Conservation (phyloP, 2,113 vertebrate genomes). For the Solenodon paradoxus region DNA sequence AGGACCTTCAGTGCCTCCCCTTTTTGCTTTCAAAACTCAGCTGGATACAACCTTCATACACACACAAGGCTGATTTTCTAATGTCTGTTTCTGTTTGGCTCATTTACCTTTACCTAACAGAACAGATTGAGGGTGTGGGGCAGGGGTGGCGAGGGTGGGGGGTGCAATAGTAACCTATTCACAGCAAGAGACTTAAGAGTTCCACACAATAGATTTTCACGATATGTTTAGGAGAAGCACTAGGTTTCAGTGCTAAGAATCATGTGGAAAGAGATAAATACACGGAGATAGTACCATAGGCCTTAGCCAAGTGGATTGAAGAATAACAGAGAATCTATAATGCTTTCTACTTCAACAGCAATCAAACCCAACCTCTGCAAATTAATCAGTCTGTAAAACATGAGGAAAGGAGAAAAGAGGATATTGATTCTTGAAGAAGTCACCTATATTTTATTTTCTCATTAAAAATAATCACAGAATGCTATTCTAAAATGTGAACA, state of each 20-base stretch:
- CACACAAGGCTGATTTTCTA: constrained; percentile 42
- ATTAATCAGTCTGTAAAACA: constrained; percentile 57
- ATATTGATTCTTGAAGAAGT: constrained; percentile 49
- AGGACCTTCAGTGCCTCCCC: neutral
- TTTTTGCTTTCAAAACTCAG: constrained; percentile 50
- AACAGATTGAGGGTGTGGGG: neutral
- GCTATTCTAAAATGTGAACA: constrained; percentile 11
- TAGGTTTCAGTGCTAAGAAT: neutral
- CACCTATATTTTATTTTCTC: constrained; percentile 59
- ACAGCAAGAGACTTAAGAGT: constrained; percentile 28
- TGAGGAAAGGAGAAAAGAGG: constrained; percentile 35
- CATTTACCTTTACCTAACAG: constrained; percentile 46
- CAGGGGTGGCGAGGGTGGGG: too few species aligned
- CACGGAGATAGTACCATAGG: constrained; percentile 34
- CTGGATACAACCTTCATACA: neutral
- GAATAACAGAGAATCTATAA: constrained; percentile 56
- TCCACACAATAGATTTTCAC: constrained; percentile 47
- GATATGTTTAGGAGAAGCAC: constrained; percentile 13
- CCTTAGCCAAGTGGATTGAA: constrained; percentile 29
- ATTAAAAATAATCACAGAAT: constrained; percentile 56
- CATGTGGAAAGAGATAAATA: constrained; percentile 54
- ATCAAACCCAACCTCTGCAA: constrained; percentile 64
- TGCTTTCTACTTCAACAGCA: constrained; percentile 48
- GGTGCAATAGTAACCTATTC: constrained; percentile 37
- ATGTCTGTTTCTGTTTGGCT: constrained; percentile 36